phyloP scores from a whole-genome alignment of 2,797 vertebrate species.

The Eurystomus glaucurus region DNA sequence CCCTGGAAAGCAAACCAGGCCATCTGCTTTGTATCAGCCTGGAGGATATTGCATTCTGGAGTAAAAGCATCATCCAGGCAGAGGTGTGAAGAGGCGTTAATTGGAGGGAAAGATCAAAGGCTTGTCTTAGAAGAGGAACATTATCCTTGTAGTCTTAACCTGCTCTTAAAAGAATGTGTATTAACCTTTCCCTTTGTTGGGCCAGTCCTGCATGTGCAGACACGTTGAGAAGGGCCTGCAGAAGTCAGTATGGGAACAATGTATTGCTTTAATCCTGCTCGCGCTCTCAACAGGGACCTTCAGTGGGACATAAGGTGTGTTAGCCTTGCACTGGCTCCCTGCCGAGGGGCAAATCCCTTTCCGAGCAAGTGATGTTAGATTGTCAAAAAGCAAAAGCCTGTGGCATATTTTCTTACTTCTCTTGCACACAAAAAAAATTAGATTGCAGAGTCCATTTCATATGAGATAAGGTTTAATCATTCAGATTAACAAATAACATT shows the following conservation, averaged over 20 bases:
- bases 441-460: not conserved
- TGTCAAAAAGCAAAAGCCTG: not conserved
- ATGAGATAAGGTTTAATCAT: not conserved
- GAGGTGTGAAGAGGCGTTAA: conserved; percentile 18
- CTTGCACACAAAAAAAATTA: not conserved
- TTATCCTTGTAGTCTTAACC: not conserved
- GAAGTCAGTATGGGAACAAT: rapidly evolving
- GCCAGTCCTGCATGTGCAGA: not conserved
- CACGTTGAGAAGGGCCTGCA: not conserved
- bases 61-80: not conserved
- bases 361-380: not conserved
- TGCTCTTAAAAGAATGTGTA: not conserved
- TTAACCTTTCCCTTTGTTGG: not conserved
- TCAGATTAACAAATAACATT: not conserved
- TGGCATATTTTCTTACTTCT: not conserved
- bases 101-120: not conserved
- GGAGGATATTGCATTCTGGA: not conserved
- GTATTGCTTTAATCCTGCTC: not conserved
- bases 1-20: not conserved
- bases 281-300: rapidly evolving
- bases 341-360: not conserved
- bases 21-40: not conserved
- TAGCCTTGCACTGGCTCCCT: not conserved
- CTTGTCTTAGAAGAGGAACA: not conserved
- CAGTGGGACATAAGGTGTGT: not conserved